phyloP scores from a whole-genome alignment of 2,113 vertebrate species.

The Polypterus bichir region DNA sequence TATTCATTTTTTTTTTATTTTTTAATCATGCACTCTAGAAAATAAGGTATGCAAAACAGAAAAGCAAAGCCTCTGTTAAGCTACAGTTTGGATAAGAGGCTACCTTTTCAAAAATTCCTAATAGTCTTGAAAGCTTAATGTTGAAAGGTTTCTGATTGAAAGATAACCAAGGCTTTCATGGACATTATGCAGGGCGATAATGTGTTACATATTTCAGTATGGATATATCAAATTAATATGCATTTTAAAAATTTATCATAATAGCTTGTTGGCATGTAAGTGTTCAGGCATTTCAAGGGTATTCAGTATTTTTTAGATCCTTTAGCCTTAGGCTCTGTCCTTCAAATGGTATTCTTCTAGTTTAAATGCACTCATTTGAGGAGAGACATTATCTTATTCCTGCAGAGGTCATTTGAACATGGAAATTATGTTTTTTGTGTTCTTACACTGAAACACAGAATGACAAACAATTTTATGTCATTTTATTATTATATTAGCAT shows the following conservation, averaged over 20 bases:
- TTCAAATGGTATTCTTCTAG: not conserved
- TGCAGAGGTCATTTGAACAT: too few relatives aligned
- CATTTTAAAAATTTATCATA: conserved; percentile 5
- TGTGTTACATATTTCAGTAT: not conserved
- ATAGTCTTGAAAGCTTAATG: not conserved
- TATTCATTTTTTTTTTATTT: too few relatives aligned
- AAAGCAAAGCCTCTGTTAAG: too few relatives aligned
- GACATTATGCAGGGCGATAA: conserved; percentile 1
- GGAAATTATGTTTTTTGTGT: too few relatives aligned
- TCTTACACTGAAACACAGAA: too few relatives aligned
- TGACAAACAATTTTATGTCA: too few relatives aligned
- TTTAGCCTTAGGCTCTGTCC: not conserved
- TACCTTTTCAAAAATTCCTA: too few relatives aligned
- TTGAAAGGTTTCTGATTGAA: not conserved
- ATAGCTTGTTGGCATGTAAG: not conserved
- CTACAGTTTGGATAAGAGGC: too few relatives aligned
- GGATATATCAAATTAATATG: conserved; percentile 2
- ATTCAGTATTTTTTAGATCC: not conserved
- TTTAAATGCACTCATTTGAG: not conserved
- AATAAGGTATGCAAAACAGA: too few relatives aligned
- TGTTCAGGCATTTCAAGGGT: conserved; percentile 1
- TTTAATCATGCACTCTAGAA: too few relatives aligned
- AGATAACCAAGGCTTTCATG: not conserved
- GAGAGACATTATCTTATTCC: not conserved
- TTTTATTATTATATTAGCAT: too few relatives aligned